phyloP scores from a whole-genome alignment of 2,888 invertebrate species.

The Ormyrus rosae region DNA sequence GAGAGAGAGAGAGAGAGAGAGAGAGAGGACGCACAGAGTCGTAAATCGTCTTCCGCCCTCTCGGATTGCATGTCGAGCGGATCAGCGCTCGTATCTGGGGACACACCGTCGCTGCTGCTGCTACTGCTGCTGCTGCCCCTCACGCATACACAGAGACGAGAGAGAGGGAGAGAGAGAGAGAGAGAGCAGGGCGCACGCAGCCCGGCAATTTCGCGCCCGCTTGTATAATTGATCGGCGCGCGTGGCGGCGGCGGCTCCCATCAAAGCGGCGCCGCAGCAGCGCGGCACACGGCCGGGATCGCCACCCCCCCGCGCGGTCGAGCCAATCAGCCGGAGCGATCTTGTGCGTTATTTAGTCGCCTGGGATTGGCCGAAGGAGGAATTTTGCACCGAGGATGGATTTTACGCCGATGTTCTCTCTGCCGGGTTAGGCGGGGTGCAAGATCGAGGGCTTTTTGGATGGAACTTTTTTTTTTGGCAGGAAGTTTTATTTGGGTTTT shows the following conservation, averaged over 20 bases:
- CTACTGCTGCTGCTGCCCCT: too few species aligned
- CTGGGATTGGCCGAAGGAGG: too few species aligned
- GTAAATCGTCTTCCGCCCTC: slow-evolving; percentile 62
- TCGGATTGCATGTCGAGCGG: slow-evolving; percentile 58
- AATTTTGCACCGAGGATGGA: too few species aligned
- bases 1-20: slow-evolving; percentile 1
- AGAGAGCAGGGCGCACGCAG: background rate
- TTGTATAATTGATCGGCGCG: slow-evolving; percentile 53
- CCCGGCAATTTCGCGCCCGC: slow-evolving; percentile 51
- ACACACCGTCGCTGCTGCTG: slow-evolving; percentile 7
- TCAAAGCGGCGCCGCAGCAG: slow-evolving; percentile 7
- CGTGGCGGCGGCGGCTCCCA: slow-evolving; percentile 7
- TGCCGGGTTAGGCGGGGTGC: too few species aligned
- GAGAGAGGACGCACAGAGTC: slow-evolving; percentile 33
- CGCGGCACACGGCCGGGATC: background rate
- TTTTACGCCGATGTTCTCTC: background rate
- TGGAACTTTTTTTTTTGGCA: too few species aligned
- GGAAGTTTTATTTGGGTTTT: too few species aligned
- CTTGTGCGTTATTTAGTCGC: background rate
- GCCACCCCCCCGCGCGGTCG: background rate
- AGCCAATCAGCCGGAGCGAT: background rate
- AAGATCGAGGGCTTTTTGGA: too few species aligned
- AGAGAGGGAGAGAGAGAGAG: background rate
- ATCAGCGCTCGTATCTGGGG: slow-evolving; percentile 60
- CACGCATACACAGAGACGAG: too few species aligned